Evolutionary conservation across 2,888 invertebrate species (phyloP).

Genomic region (Tenthredo livida): DNA sequence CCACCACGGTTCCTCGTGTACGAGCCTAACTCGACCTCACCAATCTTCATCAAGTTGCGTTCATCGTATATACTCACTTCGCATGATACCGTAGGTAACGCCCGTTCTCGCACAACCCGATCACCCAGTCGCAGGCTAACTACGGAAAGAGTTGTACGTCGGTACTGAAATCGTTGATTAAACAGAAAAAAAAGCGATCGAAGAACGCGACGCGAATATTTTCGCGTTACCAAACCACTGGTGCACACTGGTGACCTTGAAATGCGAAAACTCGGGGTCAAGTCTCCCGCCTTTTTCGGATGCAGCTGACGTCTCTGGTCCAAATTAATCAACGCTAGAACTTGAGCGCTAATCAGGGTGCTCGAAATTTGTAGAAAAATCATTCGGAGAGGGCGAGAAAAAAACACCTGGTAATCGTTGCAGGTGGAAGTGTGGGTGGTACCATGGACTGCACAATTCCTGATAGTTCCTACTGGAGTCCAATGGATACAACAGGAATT

Average conservation of each 20-base stretch:
- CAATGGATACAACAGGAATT: slow-evolving; percentile 47
- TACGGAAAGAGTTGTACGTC: slow-evolving; percentile 41
- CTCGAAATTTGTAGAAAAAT: neutral
- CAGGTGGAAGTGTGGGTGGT: slow-evolving; percentile 30
- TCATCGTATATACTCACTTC: slow-evolving; percentile 34
- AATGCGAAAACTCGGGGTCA: slow-evolving; percentile 4
- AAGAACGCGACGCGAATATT: neutral
- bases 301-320: neutral
- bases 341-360: neutral
- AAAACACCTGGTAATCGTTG: slow-evolving; percentile 27
- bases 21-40: slow-evolving; percentile 39
- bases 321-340: neutral
- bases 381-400: neutral
- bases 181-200: neutral
- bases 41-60: slow-evolving; percentile 48
- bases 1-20: slow-evolving; percentile 26
- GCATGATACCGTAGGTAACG: slow-evolving; percentile 36
- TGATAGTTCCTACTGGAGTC: slow-evolving; percentile 49
- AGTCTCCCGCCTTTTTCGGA: neutral
- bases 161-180: neutral
- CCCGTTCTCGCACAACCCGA: slow-evolving; percentile 14
- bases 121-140: slow-evolving; percentile 39
- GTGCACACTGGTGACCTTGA: neutral
- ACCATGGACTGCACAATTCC: slow-evolving; percentile 41
- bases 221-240: neutral